These are phyloP conservation scores for Neomorphus geoffroyi DNA, from an alignment of 2,797 vertebrate genomes.

Conservation along the genomic window DNA sequence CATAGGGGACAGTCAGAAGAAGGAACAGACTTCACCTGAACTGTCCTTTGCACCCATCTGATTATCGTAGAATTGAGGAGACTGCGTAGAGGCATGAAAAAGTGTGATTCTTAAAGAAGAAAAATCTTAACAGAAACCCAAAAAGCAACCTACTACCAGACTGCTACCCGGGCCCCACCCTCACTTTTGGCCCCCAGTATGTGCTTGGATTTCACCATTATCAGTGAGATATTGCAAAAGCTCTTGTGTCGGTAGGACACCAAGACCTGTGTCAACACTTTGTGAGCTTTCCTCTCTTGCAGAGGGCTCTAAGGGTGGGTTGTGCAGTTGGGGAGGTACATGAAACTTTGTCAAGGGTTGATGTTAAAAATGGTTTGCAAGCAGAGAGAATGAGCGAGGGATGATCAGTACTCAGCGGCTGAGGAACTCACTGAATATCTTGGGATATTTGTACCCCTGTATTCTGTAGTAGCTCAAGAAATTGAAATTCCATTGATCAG, in stretches of 20 bases:
- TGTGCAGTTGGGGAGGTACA: not conserved
- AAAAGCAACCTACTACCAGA: not conserved
- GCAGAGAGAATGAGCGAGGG: not conserved
- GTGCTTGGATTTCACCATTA: not conserved
- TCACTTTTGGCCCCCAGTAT: not conserved
- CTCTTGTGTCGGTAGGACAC: not conserved
- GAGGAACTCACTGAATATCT: not conserved
- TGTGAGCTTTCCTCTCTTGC: not conserved
- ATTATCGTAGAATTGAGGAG: not conserved
- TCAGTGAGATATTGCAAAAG: not conserved
- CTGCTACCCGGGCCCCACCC: fast-evolving
- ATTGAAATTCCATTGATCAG: no score
- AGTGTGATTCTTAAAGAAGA: not conserved
- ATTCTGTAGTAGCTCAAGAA: not conserved
- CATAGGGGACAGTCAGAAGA: fast-evolving
- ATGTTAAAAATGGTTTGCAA: not conserved
- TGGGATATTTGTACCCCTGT: not conserved
- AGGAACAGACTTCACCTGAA: not conserved
- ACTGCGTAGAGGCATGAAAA: not conserved
- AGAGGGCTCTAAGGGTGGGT: not conserved
- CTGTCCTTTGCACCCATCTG: not conserved
- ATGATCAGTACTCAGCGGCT: not conserved
- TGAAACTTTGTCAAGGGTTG: not conserved
- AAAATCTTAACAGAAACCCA: not conserved
- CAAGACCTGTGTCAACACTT: not conserved